A percentile compares a stretch with the other conserved stretches of the same genome.
phyloP scores from a whole-genome alignment of 2,113 vertebrate genomes.

The Lichenostomus cassidix region DNA sequence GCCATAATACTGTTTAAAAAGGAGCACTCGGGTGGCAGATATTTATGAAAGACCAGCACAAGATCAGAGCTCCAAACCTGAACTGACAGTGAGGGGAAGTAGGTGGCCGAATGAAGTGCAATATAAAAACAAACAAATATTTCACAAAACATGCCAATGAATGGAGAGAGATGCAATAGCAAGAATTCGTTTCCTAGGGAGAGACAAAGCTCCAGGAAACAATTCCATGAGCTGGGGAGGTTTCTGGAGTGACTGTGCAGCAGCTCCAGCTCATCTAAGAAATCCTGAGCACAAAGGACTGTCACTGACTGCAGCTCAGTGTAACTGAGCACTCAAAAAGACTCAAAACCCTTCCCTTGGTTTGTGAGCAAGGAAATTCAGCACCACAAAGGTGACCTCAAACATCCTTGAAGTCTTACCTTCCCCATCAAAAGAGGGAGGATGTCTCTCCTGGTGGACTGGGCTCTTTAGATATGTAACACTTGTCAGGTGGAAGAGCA shows the following conservation, averaged over 20 bases:
- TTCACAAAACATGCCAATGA: neutral
- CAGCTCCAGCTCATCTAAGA: neutral
- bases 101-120: neutral
- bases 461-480: neutral
- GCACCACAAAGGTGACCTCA: neutral
- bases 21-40: neutral
- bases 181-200: neutral
- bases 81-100: neutral
- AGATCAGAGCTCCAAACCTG: neutral
- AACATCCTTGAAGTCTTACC: neutral
- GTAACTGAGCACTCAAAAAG: neutral
- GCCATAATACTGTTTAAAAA: neutral
- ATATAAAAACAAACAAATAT: neutral
- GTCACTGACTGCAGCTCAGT: neutral
- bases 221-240: neutral
- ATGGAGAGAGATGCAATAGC: neutral
- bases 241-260: neutral
- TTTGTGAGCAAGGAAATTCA: neutral
- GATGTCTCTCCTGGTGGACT: neutral
- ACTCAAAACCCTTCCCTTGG: neutral
- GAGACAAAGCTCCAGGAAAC: neutral
- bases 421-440: neutral
- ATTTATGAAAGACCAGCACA: neutral
- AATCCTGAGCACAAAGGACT: neutral
- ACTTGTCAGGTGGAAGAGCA: neutral